Evolutionary conservation across 2,888 invertebrate genomes (phyloP).

Genomic region (Tricholauxania praeusta): DNA sequence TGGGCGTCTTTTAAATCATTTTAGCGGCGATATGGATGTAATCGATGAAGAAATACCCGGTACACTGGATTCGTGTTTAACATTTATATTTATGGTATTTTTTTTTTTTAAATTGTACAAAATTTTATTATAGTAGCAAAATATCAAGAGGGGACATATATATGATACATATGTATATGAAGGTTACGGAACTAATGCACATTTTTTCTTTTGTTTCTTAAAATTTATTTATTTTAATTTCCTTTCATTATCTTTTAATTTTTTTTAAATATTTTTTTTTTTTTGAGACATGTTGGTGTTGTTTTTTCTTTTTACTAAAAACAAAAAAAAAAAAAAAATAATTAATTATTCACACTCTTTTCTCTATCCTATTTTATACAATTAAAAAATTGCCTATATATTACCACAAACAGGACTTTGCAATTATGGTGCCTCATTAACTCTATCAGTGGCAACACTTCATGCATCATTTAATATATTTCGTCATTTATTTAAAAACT

Average conservation of each 20-base stretch:
- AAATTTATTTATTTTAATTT: conserved; percentile 43
- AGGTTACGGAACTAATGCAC: conserved; percentile 3
- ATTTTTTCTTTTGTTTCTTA: conserved; percentile 44
- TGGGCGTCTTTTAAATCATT: conserved; percentile 77
- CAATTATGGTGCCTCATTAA: conserved; percentile 62
- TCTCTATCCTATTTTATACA: neutral
- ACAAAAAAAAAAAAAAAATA: neutral
- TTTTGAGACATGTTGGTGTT: neutral
- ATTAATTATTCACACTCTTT: conserved; percentile 1
- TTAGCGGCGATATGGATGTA: conserved; percentile 77
- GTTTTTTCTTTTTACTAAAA: too few relatives aligned
- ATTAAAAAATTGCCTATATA: conserved; percentile 3
- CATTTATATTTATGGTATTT: conserved; percentile 68
- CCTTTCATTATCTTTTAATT: neutral
- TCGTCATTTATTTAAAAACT: conserved; percentile 67
- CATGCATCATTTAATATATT: conserved; percentile 61
- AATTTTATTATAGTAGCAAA: neutral
- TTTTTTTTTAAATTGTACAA: conserved; percentile 20
- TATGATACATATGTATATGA: neutral
- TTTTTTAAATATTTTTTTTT: conserved; percentile 13
- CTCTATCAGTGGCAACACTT: conserved; percentile 59
- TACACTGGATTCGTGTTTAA: conserved; percentile 69
- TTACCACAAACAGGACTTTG: conserved; percentile 54
- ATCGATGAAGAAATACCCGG: conserved; percentile 74
- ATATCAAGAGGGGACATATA: neutral